Base-by-base conservation (phyloP, 2,888 invertebrate species). In the Automeris io region DNA sequence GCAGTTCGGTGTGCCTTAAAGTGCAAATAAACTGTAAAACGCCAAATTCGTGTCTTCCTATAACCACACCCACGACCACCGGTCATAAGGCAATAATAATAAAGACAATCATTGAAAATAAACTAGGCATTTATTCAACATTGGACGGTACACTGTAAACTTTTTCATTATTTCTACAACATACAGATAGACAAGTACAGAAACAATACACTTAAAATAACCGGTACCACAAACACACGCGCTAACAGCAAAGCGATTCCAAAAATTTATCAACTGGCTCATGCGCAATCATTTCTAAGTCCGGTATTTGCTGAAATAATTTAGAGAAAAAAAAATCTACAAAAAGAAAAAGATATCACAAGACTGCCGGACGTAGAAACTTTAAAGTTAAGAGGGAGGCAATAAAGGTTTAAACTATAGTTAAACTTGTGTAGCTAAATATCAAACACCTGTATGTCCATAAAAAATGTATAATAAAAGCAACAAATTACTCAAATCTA, bases 161-260 rank as follows among this genome's bases (percentile, higher is more conserved):
- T 68, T 72, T 73, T 70, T 70, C 49, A 51, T 47, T 47, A 51
- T 62, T 78, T 75, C 60, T 45, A 65, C 57, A 47, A 61, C 57
- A 76, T 61, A 49, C 55, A 69, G 67, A 66, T 66, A 64, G 51
- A 75, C 70, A 63, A n/a, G n/a, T n/a, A n/a, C n/a, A n/a, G n/a
- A 67, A 63, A 78, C 73, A 70, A 76, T 79, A 80, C 74, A 73
- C 80, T 82, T 61, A 55, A 55, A 53, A 60, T 60, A 61, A 58
- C 51, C 56, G 61, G 46, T 58, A 51, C 58, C 60, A 57, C 61
- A 56, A 52, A 55, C 61, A 49, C 49, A 46, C 43, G 54, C 58
- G 56, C 53, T 49, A 56, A 53, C 49, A 48, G 52, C 48, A 48
- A 52, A 58, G 62, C 45, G 54, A 45, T 47, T 51, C 43, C 45